These are phyloP conservation scores for Hippoglossus stenolepis DNA, from an alignment of 2,113 vertebrate species.

Conservation along the genomic window DNA sequence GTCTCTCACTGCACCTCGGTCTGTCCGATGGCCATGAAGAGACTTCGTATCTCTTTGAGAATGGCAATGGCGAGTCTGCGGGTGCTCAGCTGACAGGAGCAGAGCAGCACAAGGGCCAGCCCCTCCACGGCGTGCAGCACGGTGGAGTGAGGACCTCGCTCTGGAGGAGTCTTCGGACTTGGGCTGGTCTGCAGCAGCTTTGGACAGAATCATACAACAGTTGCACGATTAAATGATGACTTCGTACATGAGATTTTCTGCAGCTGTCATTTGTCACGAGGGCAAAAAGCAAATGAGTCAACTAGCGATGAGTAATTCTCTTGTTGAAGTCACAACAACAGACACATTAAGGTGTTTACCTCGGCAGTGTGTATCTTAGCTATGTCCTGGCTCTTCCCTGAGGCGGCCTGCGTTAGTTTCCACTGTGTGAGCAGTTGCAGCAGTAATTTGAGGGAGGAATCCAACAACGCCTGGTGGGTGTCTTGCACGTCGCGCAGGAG, in stretches of 20 bases:
- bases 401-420: constrained; percentile 90
- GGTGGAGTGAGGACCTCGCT: constrained; percentile 88
- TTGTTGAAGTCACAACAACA: neutral
- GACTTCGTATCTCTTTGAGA: constrained; percentile 91
- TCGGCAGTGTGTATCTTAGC: constrained; percentile 85
- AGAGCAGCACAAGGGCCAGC: constrained; percentile 93
- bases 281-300: neutral
- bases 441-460: constrained; percentile 92
- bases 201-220: neutral
- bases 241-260: neutral
- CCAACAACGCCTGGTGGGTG: constrained; percentile 91
- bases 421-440: constrained; percentile 96
- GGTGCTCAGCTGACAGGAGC: constrained; percentile 93
- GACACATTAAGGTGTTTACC: constrained; percentile 73
- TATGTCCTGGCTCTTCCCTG: constrained; percentile 84
- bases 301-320: neutral
- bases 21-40: constrained; percentile 91
- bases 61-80: constrained; percentile 92
- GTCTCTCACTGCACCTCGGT: constrained; percentile 85
- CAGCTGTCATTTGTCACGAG: neutral
- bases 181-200: constrained; percentile 86
- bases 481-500: constrained; percentile 94
- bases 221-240: neutral
- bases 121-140: constrained; percentile 93
- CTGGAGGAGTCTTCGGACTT: constrained; percentile 81